Evolutionary conservation across 2,113 vertebrate species (phyloP), one percentile per base, ranked within the genome.

Genomic region (Butorides virescens): DNA sequence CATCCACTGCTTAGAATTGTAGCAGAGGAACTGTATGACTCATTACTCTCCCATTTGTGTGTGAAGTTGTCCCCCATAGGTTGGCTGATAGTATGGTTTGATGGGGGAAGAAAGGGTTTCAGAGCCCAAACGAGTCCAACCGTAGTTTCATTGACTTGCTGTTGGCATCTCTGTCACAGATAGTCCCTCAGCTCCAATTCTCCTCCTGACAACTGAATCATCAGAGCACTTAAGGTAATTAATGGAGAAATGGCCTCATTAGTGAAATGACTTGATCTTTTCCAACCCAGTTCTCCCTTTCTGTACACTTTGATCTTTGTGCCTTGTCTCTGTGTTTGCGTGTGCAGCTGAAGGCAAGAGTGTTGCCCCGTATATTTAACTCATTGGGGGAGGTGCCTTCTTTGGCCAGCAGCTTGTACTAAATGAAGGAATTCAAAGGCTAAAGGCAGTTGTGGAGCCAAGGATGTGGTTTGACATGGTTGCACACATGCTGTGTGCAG

Each of bases 281-380:
- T 92, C 73, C 82, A 79, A 27, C 17, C 25, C 46, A 71, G 0
- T 71, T 85, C 16, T 62, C 12, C 21, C 27, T 87, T 88, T 81
- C 66, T 62, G 49, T 71, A 46, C 8, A 4, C 25, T 81, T 84
- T 32, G 30, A 32, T 44, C 32, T 68, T 80, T 20, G 8, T 62
- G 22, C 6, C 0, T 8, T 47, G 3, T 15, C 30, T n/a, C 32
- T 0, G 0, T 68, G 44, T 61, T 50, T 59, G 22, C 2, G 0
- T 18, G 26, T 10, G 19, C 20, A 79, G 15, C 26, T 55, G 21
- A 90, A 71, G 37, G 26, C 11, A 68, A 25, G 47, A 63, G 21
- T 14, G 59, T 25, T 49, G 5, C 22, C 17, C 26, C 27, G 34
- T 50, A 16, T 10, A 14, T 15, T 55, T 67, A 53, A n/a, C 16